Percentiles rank a stretch among this genome's conserved stretches.
phyloP scores from a whole-genome alignment of 2,888 invertebrate species.

The Elaeidobius kamerunicus region DNA sequence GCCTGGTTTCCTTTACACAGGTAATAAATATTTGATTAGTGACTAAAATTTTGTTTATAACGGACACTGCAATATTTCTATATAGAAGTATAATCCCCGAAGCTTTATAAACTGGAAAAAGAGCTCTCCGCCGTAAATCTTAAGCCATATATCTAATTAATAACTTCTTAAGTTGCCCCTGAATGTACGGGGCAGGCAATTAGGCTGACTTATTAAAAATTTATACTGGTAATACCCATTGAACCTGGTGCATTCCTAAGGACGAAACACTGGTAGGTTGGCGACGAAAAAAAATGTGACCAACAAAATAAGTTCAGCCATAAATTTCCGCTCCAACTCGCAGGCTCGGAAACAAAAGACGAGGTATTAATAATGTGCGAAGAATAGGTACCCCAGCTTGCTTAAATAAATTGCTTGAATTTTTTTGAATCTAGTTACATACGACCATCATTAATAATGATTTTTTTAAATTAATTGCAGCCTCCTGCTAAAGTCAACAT shows the following conservation, averaged over 20 bases:
- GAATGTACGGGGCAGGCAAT: slow-evolving; percentile 16
- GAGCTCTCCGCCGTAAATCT: slow-evolving; percentile 17
- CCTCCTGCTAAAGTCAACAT: too few species aligned
- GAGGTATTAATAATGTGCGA: slow-evolving; percentile 20
- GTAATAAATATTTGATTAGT: too few species aligned
- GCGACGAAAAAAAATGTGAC: slow-evolving; percentile 17
- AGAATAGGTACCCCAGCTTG: not conserved
- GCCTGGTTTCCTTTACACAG: too few species aligned
- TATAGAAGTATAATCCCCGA: too few species aligned
- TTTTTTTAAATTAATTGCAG: too few species aligned
- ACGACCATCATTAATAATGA: too few species aligned
- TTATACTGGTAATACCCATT: slow-evolving; percentile 27
- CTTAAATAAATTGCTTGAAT: too few species aligned
- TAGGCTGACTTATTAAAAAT: slow-evolving; percentile 30
- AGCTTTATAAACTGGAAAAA: too few species aligned
- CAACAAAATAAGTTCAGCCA: slow-evolving; percentile 9
- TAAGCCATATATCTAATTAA: slow-evolving; percentile 15
- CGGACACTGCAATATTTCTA: too few species aligned
- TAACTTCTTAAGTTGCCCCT: slow-evolving; percentile 13
- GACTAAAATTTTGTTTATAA: too few species aligned
- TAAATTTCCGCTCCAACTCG: slow-evolving; percentile 23
- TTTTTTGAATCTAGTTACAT: too few species aligned
- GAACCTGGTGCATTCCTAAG: slow-evolving; percentile 25
- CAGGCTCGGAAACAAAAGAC: slow-evolving; percentile 21
- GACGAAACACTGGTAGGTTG: slow-evolving; percentile 9